Base-by-base conservation (phyloP, 1,140 invertebrate genomes). In the Octopus sinensis region DNA sequence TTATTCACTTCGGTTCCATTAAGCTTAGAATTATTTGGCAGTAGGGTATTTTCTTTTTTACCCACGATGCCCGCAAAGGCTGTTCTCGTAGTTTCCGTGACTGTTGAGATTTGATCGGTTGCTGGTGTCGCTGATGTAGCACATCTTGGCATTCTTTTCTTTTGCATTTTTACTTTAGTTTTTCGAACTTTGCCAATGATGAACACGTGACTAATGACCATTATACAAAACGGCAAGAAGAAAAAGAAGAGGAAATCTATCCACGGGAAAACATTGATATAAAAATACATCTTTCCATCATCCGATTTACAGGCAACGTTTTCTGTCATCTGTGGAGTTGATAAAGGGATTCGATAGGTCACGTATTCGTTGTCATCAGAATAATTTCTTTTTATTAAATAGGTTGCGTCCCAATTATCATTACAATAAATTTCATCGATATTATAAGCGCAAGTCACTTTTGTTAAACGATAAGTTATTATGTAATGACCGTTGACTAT, bases 171-270 rank as follows among this genome's bases (percentile, higher is more conserved):
- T 9, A 54, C 12, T 13, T 82, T 76, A 13, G 84, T 84, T 17
- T 54, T 9, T 4, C 84, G 10, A 10, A 88, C 77, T 53, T 84
- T 81, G 17, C 84, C 82, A 17, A 89, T 86, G 4, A 89, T 89
- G 5, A 87, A 82, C 5, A 83, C 84, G 81, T 88, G 86, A 71
- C 84, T 85, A 13, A 83, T 56, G 5, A 87, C 83, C 85, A 90
- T 89, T 43, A 88, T 81, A 30, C 83, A 43, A 81, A 90, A 89
- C 4, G 89, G 89, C 3, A 89, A 73, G 12, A 88, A 79, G 62
- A 86, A 87, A 54, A 87, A 88, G 17, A 87, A 77, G 77, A 84
- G 84, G 17, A 88, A 85, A 77, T 90, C 89, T 6, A 90, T 84
- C 89, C 89, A 90, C 3, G 88, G 88, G 85, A 87, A 89, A 23